A percentile compares a stretch with the other conserved stretches of the same genome.
phyloP scores from a whole-genome alignment of 2,113 vertebrate species.

The Thalassoma bifasciatum region DNA sequence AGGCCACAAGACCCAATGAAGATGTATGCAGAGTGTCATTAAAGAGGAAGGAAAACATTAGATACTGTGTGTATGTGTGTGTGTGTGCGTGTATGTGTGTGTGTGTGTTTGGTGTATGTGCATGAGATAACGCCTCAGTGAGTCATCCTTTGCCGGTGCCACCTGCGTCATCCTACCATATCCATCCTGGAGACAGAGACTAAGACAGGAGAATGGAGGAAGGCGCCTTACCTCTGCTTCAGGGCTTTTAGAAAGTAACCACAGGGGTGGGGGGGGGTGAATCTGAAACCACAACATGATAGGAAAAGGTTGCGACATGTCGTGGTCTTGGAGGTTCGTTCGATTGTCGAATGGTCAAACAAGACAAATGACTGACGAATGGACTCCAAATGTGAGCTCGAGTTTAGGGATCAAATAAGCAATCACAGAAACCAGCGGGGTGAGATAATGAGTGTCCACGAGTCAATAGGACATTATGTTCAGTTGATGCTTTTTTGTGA shows the following conservation, averaged over 20 bases:
- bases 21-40: not conserved
- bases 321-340: not conserved
- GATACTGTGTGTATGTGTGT: not conserved
- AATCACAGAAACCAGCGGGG: too few species aligned
- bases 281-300: slow-evolving; percentile 3
- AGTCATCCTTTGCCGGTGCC: slow-evolving; percentile 71
- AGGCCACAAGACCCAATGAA: slow-evolving; percentile 20
- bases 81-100: too few species aligned
- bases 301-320: not conserved
- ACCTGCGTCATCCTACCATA: slow-evolving; percentile 73
- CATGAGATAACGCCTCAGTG: slow-evolving; percentile 60
- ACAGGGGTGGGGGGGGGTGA: slow-evolving; percentile 6
- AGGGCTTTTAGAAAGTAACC: slow-evolving; percentile 6
- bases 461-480: too few species aligned
- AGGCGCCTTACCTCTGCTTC: slow-evolving; percentile 39
- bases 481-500: too few species aligned
- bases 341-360: not conserved
- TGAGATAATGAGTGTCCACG: not conserved
- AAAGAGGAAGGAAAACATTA: not conserved
- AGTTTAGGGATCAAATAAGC: too few species aligned
- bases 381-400: not conserved
- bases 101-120: slow-evolving; percentile 2
- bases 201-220: slow-evolving; percentile 28
- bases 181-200: slow-evolving; percentile 50
- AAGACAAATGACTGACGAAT: not conserved